Evolutionary conservation across 2,797 vertebrate genomes (phyloP).

Genomic region (Sebastiscus tertius): DNA sequence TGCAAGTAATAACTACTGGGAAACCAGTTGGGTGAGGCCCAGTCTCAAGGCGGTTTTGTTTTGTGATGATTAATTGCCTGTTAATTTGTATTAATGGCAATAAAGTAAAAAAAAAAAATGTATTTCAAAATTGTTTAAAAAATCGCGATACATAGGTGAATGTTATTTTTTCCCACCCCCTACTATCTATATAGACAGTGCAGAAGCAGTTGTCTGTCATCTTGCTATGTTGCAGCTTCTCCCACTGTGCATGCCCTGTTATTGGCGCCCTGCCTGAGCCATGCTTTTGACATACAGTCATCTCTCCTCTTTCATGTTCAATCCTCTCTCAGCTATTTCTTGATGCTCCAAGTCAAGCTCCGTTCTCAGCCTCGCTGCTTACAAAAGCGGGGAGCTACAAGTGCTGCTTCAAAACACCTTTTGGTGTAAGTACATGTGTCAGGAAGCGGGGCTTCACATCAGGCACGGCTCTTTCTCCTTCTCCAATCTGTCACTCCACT

Average conservation of each 20-base stretch:
- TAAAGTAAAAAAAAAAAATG: too few species aligned
- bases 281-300: slow-evolving; percentile 32
- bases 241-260: background rate
- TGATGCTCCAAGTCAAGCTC: slow-evolving; percentile 39
- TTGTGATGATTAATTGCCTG: too few species aligned
- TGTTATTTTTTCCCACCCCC: too few species aligned
- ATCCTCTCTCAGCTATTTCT: slow-evolving; percentile 29
- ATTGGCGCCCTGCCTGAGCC: slow-evolving; percentile 5
- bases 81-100: too few species aligned
- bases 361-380: slow-evolving; percentile 31
- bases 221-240: background rate
- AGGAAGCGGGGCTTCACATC: slow-evolving; percentile 50
- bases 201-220: background rate
- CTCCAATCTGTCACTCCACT: slow-evolving; percentile 62
- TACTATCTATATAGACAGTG: background rate
- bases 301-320: slow-evolving; percentile 45
- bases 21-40: too few species aligned
- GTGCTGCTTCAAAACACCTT: slow-evolving; percentile 62
- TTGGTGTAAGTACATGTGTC: slow-evolving; percentile 52
- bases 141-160: too few species aligned
- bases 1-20: too few species aligned
- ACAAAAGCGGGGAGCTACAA: slow-evolving; percentile 27
- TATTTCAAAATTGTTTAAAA: too few species aligned
- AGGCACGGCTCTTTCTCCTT: slow-evolving; percentile 54
- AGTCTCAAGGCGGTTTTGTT: too few species aligned